These are phyloP conservation scores for Trilocha varians DNA, from an alignment of 2,888 invertebrate genomes.

Conservation along the genomic window DNA sequence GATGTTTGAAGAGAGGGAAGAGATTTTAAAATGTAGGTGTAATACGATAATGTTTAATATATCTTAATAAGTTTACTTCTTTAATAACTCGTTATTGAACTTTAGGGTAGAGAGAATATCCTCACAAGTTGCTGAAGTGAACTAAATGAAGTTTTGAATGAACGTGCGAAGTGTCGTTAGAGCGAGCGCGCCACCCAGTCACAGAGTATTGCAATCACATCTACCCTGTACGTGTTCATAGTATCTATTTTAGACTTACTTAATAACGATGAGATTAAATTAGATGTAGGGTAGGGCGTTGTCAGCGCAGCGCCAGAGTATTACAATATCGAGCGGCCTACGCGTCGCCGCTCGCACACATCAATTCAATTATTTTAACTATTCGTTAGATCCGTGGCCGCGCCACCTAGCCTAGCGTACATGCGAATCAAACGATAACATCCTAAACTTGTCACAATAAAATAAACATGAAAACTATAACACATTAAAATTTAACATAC, in stretches of 20 bases:
- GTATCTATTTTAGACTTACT: constrained; percentile 61
- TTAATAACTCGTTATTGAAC: too few species aligned
- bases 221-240: constrained; percentile 72
- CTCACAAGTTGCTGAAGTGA: too few species aligned
- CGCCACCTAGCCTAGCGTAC: constrained; percentile 69
- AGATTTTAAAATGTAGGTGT: too few species aligned
- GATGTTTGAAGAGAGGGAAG: too few species aligned
- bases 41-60: too few species aligned
- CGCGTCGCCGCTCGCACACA: constrained; percentile 26
- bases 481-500: constrained; percentile 44
- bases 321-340: constrained; percentile 17
- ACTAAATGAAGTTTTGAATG: too few species aligned
- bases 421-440: constrained; percentile 61
- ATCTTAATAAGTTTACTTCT: too few species aligned
- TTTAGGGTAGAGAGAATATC: too few species aligned
- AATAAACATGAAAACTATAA: constrained; percentile 63
- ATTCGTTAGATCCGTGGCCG: constrained; percentile 55
- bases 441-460: constrained; percentile 60
- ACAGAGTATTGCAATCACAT: constrained; percentile 66
- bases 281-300: constrained; percentile 41
- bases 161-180: too few species aligned
- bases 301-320: constrained; percentile 36
- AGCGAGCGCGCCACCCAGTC: constrained; percentile 47
- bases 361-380: constrained; percentile 40
- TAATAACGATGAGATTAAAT: constrained; percentile 56